Evolutionary conservation across 2,113 vertebrate species (phyloP).

Genomic region (Phrynosoma platyrhinos): DNA sequence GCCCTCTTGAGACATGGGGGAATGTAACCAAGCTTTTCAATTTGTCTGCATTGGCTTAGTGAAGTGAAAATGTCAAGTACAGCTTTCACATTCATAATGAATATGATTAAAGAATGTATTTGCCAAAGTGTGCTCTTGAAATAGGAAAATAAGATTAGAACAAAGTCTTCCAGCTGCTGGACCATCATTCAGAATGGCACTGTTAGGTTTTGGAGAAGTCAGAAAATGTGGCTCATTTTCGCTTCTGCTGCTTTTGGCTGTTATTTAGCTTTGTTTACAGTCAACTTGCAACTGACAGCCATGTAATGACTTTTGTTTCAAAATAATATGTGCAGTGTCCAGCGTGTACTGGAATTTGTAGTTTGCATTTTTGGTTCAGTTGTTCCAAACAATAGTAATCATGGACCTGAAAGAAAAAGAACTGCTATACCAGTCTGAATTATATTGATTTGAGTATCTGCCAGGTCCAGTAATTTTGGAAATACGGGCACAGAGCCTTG

Average conservation of each 20-base stretch:
- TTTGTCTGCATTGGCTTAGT: slow-evolving; percentile 54
- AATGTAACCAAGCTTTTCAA: slow-evolving; percentile 63
- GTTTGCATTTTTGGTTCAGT: slow-evolving; percentile 57
- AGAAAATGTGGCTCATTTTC: slow-evolving; percentile 1
- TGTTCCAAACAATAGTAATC: slow-evolving; percentile 60
- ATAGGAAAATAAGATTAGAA: slow-evolving; percentile 57
- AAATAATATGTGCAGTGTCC: slow-evolving; percentile 46
- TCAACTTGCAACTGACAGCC: slow-evolving; percentile 51
- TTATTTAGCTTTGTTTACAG: slow-evolving; percentile 46
- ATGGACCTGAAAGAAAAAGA: slow-evolving; percentile 38
- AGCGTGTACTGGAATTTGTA: slow-evolving; percentile 34
- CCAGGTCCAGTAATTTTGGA: slow-evolving; percentile 51
- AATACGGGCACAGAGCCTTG: slow-evolving; percentile 32
- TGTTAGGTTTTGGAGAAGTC: slow-evolving; percentile 14
- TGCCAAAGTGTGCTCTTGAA: slow-evolving; percentile 52
- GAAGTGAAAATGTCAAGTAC: slow-evolving; percentile 60
- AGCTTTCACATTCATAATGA: slow-evolving; percentile 62
- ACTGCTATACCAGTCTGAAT: slow-evolving; percentile 39
- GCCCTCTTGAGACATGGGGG: slow-evolving; percentile 57
- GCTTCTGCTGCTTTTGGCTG: slow-evolving; percentile 12
- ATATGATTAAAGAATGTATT: slow-evolving; percentile 57
- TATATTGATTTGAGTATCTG: slow-evolving; percentile 53
- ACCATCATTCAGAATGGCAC: not conserved
- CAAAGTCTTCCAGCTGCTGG: slow-evolving; percentile 14
- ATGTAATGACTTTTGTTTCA: slow-evolving; percentile 49